These are phyloP conservation scores for Amblyraja radiata DNA, from an alignment of 2,797 vertebrate species.

Conservation along the genomic window DNA sequence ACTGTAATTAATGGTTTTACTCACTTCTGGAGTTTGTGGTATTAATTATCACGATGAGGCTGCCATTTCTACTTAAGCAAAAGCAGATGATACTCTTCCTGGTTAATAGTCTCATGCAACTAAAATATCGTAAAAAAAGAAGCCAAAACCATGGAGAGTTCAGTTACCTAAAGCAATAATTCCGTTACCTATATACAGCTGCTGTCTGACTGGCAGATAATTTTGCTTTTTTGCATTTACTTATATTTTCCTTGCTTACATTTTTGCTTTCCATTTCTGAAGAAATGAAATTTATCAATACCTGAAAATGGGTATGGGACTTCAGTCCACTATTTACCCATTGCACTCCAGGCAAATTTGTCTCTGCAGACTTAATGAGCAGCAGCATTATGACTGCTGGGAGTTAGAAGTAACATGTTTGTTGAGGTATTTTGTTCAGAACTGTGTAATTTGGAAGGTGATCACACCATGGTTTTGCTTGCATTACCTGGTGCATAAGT, in stretches of 20 bases:
- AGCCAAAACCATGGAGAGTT: neutral
- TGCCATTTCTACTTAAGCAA: conserved; percentile 39
- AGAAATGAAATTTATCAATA: neutral
- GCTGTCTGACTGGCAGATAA: no score
- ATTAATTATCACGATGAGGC: conserved; percentile 54
- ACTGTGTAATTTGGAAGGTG: neutral
- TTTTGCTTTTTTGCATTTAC: no score
- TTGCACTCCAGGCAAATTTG: neutral
- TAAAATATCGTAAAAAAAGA: neutral
- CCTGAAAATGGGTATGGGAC: neutral
- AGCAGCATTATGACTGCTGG: neutral
- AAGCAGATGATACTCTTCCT: neutral
- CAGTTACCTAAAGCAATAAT: no score
- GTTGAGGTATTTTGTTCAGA: neutral
- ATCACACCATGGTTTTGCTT: no score
- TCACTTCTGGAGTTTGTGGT: conserved; percentile 49
- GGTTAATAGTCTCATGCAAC: conserved; percentile 20
- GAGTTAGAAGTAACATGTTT: neutral
- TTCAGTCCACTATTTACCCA: neutral
- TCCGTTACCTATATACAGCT: no score
- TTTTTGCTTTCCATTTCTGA: no score
- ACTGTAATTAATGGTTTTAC: conserved; percentile 57
- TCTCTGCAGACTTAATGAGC: no score
- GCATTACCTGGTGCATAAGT: no score
- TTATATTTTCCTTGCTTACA: no score